A percentile compares a stretch with the other conserved stretches of the same genome.
Evolutionary conservation across 2,797 vertebrate species (phyloP).

Genomic region (Schizothorax lantsangensis): DNA sequence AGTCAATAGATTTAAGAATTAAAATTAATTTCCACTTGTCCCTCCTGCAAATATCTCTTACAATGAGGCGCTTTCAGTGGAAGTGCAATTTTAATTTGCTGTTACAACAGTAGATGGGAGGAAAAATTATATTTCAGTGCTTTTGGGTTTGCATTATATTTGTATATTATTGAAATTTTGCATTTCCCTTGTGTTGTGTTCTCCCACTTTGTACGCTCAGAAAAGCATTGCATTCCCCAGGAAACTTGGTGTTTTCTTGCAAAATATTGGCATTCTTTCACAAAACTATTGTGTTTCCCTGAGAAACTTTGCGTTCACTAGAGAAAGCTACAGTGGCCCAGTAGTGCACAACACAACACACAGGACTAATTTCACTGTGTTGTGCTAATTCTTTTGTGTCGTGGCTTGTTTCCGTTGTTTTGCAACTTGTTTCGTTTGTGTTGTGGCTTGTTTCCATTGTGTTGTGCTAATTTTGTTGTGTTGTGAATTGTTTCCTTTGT

Average conservation of each 20-base stretch:
- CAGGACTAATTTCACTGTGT: too few species aligned
- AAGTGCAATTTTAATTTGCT: background rate
- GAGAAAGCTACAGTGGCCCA: background rate
- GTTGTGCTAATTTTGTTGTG: too few species aligned
- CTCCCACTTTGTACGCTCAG: too few species aligned
- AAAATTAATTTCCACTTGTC: background rate
- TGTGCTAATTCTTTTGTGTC: too few species aligned
- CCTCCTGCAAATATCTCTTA: background rate
- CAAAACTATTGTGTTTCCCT: background rate
- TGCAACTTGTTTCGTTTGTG: too few species aligned
- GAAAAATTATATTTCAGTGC: background rate
- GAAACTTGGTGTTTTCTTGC: background rate
- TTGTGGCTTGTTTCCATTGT: too few species aligned
- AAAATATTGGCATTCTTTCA: background rate
- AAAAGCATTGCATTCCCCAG: background rate
- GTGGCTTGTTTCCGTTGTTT: too few species aligned
- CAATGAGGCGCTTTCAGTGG: background rate
- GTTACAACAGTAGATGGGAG: background rate
- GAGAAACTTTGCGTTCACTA: background rate
- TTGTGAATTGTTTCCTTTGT: too few species aligned
- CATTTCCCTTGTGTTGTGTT: background rate
- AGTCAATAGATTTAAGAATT: background rate
- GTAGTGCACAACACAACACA: background rate
- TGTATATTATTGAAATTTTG: background rate
- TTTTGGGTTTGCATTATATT: background rate